Evolutionary conservation across 2,888 invertebrate species (phyloP).

Genomic region (Argyresthia albistria): DNA sequence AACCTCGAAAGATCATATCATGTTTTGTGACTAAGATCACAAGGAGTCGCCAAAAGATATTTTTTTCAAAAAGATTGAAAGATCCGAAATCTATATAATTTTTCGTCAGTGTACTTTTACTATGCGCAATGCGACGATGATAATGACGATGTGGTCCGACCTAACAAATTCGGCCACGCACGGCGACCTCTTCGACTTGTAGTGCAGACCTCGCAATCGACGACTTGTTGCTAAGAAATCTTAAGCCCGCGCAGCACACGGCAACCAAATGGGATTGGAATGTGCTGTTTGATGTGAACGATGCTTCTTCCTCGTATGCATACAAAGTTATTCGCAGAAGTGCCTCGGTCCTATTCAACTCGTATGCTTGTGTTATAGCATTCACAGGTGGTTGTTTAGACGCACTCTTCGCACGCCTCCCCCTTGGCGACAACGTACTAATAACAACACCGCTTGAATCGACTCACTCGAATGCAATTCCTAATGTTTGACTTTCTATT

Average conservation of each 20-base stretch:
- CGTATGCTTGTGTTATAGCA: constrained; percentile 26
- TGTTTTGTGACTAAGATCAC: background rate
- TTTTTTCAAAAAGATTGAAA: no score
- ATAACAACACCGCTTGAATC: constrained; percentile 52
- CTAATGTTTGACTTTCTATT: constrained; percentile 61
- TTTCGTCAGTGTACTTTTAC: no score
- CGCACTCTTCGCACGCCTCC: constrained; percentile 43
- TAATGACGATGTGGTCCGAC: no score
- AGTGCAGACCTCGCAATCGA: no score
- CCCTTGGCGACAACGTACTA: constrained; percentile 28
- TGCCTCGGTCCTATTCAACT: constrained; percentile 38
- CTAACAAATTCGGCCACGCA: no score
- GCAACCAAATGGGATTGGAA: background rate
- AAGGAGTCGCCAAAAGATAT: no score
- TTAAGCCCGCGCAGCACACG: background rate
- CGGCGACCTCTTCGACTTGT: no score
- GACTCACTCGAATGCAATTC: constrained; percentile 37
- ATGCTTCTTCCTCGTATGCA: background rate
- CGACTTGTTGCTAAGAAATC: no score
- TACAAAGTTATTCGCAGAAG: constrained; percentile 32
- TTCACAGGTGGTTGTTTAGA: constrained; percentile 46
- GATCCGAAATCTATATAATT: no score
- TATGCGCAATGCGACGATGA: no score
- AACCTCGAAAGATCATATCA: background rate
- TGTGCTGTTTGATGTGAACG: constrained; percentile 2